A percentile compares a stretch with the other conserved stretches of the same genome.
Conservation (phyloP, 2,113 vertebrate species). For the Micromys minutus region DNA sequence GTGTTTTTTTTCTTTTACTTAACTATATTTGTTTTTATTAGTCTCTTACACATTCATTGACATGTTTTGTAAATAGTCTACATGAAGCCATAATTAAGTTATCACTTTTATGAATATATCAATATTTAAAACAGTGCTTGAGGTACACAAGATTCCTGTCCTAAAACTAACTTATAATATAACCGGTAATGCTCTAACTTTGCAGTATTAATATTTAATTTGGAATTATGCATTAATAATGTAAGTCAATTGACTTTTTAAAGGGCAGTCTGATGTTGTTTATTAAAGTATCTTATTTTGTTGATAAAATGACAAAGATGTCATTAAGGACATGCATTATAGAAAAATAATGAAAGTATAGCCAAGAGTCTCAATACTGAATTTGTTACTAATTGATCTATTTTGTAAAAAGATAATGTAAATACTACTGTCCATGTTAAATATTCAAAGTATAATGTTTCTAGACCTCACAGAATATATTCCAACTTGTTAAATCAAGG, state of each 20-base stretch:
- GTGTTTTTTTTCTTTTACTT: background rate
- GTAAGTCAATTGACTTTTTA: slow-evolving; percentile 29
- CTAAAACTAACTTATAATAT: slow-evolving; percentile 12
- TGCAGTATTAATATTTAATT: slow-evolving; percentile 60
- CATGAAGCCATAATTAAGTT: slow-evolving; percentile 49
- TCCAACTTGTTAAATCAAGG: no score
- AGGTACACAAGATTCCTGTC: background rate
- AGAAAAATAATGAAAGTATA: background rate
- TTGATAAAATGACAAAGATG: slow-evolving; percentile 8
- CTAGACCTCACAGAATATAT: background rate
- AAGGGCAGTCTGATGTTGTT: background rate
- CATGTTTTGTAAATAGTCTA: background rate
- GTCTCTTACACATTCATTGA: background rate
- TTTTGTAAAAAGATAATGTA: background rate
- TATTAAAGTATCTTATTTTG: background rate
- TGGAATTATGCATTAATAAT: slow-evolving; percentile 48
- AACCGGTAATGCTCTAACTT: slow-evolving; percentile 17
- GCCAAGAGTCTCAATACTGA: background rate
- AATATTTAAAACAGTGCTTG: slow-evolving; percentile 48
- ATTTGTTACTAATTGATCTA: background rate
- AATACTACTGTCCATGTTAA: background rate
- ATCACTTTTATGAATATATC: background rate
- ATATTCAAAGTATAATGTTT: background rate
- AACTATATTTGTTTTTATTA: background rate
- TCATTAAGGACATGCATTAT: background rate